Evolutionary conservation across 2,888 invertebrate species (phyloP).

Genomic region (Corythucha ciliata): DNA sequence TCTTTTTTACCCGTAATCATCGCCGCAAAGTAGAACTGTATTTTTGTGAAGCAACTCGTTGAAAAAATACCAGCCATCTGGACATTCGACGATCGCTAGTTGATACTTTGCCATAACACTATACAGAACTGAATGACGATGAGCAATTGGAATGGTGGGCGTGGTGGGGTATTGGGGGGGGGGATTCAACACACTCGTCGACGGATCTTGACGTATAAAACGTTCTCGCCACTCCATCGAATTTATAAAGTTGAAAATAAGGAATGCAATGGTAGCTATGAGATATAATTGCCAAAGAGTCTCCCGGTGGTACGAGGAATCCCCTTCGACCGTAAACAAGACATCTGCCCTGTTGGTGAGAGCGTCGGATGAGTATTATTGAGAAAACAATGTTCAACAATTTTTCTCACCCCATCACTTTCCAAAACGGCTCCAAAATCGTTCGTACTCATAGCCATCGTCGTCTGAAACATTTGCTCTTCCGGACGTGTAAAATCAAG

Average conservation of each 20-base stretch:
- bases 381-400: too few relatives aligned
- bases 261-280: constrained; percentile 6
- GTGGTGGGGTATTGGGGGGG: too few relatives aligned
- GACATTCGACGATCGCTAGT: too few relatives aligned
- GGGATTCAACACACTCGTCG: too few relatives aligned
- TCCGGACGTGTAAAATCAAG: too few relatives aligned
- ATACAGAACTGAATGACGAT: too few relatives aligned
- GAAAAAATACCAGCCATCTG: constrained; percentile 7
- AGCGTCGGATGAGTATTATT: too few relatives aligned
- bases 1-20: too few relatives aligned
- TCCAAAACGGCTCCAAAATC: constrained; percentile 16
- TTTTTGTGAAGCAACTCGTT: background rate
- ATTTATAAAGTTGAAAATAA: constrained; percentile 1
- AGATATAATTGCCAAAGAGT: constrained; percentile 2
- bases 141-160: too few relatives aligned
- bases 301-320: constrained; percentile 9
- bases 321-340: constrained; percentile 7
- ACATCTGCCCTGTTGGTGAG: too few relatives aligned
- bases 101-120: too few relatives aligned
- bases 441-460: background rate
- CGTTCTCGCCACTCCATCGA: constrained; percentile 5
- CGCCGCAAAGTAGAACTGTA: background rate
- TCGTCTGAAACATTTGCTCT: too few relatives aligned
- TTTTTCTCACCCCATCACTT: constrained; percentile 8
- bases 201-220: background rate